A percentile compares a stretch with the other conserved stretches of the same genome.
Evolutionary conservation across 1,140 invertebrate species (phyloP).

Genomic region (Aporrectodea caliginosa): DNA sequence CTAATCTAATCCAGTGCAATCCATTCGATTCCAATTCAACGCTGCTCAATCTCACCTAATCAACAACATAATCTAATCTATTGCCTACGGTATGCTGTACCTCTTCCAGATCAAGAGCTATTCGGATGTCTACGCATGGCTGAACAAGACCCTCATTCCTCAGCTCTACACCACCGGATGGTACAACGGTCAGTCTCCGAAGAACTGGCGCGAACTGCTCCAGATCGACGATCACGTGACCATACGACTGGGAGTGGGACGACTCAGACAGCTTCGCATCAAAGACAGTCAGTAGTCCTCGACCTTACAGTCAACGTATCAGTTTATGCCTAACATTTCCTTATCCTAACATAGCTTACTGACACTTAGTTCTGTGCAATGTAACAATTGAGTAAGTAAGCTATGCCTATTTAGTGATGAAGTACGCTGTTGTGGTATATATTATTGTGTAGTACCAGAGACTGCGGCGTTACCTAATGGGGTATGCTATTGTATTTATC

Average conservation of each 20-base stretch:
- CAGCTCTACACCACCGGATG: constrained; percentile 47
- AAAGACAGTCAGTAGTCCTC: constrained; percentile 47
- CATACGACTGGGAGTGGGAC: constrained; percentile 48
- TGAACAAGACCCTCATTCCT: constrained; percentile 45
- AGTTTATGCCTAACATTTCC: not conserved
- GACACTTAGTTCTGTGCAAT: too few species aligned
- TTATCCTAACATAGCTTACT: too few species aligned
- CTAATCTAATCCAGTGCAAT: too few species aligned
- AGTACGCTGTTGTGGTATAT: too few species aligned
- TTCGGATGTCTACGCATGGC: constrained; percentile 38
- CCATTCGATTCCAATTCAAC: too few species aligned
- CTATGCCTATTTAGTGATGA: too few species aligned
- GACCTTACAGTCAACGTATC: not conserved
- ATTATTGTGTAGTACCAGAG: too few species aligned
- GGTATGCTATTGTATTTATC: too few species aligned
- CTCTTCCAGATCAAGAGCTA: constrained; percentile 16
- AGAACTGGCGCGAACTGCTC: constrained; percentile 49
- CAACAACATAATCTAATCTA: too few species aligned
- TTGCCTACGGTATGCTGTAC: not conserved
- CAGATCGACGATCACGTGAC: constrained; percentile 45
- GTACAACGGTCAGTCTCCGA: constrained; percentile 45
- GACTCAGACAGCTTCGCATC: constrained; percentile 51
- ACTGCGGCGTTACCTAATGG: too few species aligned
- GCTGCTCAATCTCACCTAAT: too few species aligned
- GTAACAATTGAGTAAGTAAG: too few species aligned